Conservation (phyloP, 2,797 vertebrate species). For the Propithecus perrieri region DNA sequence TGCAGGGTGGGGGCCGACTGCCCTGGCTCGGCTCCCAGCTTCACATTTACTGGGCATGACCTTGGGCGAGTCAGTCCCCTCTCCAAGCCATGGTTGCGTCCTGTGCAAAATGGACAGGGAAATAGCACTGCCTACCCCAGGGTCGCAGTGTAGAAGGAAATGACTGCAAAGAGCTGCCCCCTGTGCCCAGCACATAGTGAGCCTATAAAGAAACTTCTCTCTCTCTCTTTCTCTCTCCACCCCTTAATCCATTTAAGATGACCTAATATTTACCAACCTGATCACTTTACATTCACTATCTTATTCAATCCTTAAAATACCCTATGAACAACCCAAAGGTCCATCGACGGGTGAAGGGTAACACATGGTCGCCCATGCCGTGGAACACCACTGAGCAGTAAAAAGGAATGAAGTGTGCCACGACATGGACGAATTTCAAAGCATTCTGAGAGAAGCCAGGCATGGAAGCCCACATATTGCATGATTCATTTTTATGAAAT, state of each 20-base stretch:
- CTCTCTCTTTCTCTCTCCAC: not conserved
- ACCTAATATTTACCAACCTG: not conserved
- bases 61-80: not conserved
- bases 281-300: not conserved
- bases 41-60: not conserved
- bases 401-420: not conserved
- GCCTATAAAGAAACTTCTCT: not conserved
- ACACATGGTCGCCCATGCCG: accelerated
- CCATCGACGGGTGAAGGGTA: not conserved
- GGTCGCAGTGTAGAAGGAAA: not conserved
- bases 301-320: not conserved
- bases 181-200: not conserved
- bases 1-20: not conserved
- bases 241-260: constrained; percentile 2
- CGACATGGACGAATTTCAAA: accelerated
- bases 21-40: not conserved
- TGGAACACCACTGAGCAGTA: not conserved
- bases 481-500: not conserved
- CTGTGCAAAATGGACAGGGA: not conserved
- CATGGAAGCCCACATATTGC: accelerated
- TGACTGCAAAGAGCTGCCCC: not conserved
- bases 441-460: not conserved
- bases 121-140: not conserved
- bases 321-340: not conserved
- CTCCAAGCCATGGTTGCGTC: not conserved